Evolutionary conservation across 1,140 invertebrate genomes (phyloP).

Genomic region (Diachasma alloeum): DNA sequence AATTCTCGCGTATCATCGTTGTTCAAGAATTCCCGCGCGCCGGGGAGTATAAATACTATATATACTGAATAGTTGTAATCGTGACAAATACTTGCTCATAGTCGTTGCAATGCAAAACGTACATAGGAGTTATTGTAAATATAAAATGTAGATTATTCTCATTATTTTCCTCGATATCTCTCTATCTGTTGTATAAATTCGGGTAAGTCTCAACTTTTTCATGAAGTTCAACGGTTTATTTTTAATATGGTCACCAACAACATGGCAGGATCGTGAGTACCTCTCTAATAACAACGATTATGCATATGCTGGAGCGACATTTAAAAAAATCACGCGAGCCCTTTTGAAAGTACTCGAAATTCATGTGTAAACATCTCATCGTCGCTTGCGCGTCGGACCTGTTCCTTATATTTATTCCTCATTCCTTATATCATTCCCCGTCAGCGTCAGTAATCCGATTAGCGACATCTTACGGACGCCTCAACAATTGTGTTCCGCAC

Average conservation of each 20-base stretch:
- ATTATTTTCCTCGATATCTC: background rate
- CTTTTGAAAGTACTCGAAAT: too few species aligned
- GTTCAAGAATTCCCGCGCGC: too few species aligned
- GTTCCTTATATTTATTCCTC: too few species aligned
- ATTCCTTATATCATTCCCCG: too few species aligned
- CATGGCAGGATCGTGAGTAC: background rate
- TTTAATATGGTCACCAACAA: too few species aligned
- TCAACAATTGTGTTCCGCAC: too few species aligned
- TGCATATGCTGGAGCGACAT: background rate
- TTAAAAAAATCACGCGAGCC: background rate
- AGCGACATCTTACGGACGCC: too few species aligned
- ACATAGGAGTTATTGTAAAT: background rate
- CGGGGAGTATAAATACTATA: background rate
- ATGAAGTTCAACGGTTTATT: background rate
- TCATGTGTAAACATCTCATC: too few species aligned
- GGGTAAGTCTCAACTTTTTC: too few species aligned
- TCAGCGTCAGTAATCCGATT: too few species aligned
- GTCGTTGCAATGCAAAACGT: background rate
- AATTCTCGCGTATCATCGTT: background rate
- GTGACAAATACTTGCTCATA: conserved; percentile 3
- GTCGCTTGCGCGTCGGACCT: too few species aligned
- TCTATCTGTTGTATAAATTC: too few species aligned
- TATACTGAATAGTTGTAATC: background rate
- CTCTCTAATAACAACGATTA: background rate
- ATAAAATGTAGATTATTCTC: background rate